Conservation (phyloP, 2,888 invertebrate species). For the Oxyteleia sp. region DNA sequence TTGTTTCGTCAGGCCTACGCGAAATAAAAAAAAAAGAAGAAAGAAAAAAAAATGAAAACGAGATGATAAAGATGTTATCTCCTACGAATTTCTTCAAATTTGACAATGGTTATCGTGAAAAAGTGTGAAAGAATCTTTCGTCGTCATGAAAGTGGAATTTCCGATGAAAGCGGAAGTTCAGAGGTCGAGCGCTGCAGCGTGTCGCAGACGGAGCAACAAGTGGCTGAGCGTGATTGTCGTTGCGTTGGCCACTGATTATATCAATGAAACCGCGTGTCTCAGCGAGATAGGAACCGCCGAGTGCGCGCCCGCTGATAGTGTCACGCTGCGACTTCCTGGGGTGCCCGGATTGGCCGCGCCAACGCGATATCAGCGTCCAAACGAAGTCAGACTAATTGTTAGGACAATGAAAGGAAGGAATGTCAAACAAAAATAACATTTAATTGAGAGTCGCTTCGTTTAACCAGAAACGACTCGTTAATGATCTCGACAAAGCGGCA, state of each 20-base stretch:
- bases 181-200: slow-evolving; percentile 25
- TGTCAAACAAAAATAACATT: too few relatives aligned
- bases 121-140: neutral
- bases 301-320: slow-evolving; percentile 81
- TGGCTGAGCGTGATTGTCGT: slow-evolving; percentile 76
- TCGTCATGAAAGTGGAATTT: neutral
- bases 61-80: too few relatives aligned
- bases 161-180: slow-evolving; percentile 34
- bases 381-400: neutral
- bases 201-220: slow-evolving; percentile 72
- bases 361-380: slow-evolving; percentile 35
- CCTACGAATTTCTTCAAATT: neutral
- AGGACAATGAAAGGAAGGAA: slow-evolving; percentile 11
- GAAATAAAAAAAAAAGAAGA: neutral
- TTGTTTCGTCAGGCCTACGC: neutral
- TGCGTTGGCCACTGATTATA: slow-evolving; percentile 74
- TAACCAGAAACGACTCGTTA: too few relatives aligned
- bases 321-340: slow-evolving; percentile 82
- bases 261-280: slow-evolving; percentile 78
- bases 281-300: slow-evolving; percentile 78
- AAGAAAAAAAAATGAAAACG: neutral
- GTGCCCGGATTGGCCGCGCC: slow-evolving; percentile 70
- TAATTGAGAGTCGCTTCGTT: too few relatives aligned
- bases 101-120: neutral
- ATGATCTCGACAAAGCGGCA: too few relatives aligned